Percentiles rank a stretch among this genome's conserved stretches.
Conservation (phyloP, 2,888 invertebrate genomes). For the Dinocampus coccinellae region DNA sequence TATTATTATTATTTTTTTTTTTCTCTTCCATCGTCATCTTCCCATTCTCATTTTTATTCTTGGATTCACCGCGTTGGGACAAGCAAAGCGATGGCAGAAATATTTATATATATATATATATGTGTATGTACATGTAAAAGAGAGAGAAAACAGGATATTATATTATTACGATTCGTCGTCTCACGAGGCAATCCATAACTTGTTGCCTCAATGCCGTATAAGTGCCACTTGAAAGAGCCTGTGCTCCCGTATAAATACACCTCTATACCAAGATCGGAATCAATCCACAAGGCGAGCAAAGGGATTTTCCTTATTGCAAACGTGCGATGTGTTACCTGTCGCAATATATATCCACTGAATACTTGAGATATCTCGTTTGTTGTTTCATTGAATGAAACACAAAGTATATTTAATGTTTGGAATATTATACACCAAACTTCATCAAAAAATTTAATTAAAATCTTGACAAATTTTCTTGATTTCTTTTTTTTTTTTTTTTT, state of each 20-base stretch:
- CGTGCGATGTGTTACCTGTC: not conserved
- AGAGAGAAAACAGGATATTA: conserved; percentile 43
- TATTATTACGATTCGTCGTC: conserved; percentile 49
- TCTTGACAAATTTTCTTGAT: too few species aligned
- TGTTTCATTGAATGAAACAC: not conserved
- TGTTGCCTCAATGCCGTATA: conserved; percentile 33
- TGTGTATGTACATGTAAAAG: not conserved
- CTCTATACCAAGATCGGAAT: conserved; percentile 43
- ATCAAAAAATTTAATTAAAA: too few species aligned
- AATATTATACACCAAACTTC: not conserved
- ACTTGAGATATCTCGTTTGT: not conserved
- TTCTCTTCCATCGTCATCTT: not conserved
- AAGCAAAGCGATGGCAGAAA: conserved; percentile 17
- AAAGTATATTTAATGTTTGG: not conserved
- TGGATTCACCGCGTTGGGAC: not conserved
- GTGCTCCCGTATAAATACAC: conserved; percentile 38
- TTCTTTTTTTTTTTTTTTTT: too few species aligned
- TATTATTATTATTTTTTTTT: conserved; percentile 35
- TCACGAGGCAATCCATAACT: conserved; percentile 31
- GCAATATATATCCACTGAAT: not conserved
- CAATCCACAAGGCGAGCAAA: conserved; percentile 39
- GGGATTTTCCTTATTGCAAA: conserved; percentile 34
- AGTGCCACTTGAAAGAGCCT: conserved; percentile 40
- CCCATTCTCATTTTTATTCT: conserved; percentile 16
- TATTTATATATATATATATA: not conserved